These are phyloP conservation scores for Drosophila picticornis DNA, from an alignment of 2,888 invertebrate genomes.

Conservation along the genomic window DNA sequence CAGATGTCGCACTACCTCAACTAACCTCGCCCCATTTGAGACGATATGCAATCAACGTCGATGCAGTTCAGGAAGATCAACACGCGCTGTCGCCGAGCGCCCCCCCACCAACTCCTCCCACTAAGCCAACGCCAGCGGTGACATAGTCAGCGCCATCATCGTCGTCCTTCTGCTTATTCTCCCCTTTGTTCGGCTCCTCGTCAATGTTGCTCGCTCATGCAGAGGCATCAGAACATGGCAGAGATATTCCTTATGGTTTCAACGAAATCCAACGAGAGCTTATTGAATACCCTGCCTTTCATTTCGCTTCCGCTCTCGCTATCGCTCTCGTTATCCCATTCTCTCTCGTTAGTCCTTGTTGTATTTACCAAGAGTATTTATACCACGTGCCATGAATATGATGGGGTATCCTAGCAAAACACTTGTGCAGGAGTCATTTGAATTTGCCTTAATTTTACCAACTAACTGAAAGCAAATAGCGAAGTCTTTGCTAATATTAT, in stretches of 20 bases:
- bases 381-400: not conserved
- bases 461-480: not conserved
- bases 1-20: constrained; percentile 11
- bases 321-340: not conserved
- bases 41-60: constrained; percentile 40
- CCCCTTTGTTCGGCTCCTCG: not conserved
- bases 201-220: constrained; percentile 26
- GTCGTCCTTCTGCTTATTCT: constrained; percentile 2
- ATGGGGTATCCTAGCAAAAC: not conserved
- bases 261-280: constrained; percentile 9
- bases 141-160: constrained; percentile 13
- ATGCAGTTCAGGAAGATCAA: constrained; percentile 39
- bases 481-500: not conserved
- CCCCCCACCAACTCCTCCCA: not conserved
- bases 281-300: constrained; percentile 14
- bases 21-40: constrained; percentile 3
- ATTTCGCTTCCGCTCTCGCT: not conserved
- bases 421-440: not conserved
- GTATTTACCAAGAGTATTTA: constrained; percentile 14
- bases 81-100: not conserved
- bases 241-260: constrained; percentile 29
- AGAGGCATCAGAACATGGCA: constrained; percentile 27
- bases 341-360: not conserved
- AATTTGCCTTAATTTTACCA: not conserved
- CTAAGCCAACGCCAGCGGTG: constrained; percentile 6